These are phyloP conservation scores for Procambarus clarkii DNA, from an alignment of 1,140 invertebrate genomes.

Conservation along the genomic window DNA sequence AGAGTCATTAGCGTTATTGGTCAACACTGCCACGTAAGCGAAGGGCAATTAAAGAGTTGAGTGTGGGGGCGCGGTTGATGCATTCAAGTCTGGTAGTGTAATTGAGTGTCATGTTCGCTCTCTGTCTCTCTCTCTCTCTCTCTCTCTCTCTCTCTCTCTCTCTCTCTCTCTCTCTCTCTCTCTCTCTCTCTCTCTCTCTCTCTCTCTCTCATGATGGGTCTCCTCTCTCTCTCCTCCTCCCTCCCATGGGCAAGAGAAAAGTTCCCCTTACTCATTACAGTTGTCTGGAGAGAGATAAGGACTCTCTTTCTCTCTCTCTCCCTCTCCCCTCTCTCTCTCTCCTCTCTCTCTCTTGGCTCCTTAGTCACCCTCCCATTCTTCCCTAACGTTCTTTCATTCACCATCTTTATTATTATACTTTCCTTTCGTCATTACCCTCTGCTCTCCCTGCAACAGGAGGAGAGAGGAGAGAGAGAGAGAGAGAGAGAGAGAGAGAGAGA, in stretches of 20 bases:
- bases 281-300: slow-evolving; percentile 45
- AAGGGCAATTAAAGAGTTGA: background rate
- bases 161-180: no score
- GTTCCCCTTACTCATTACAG: slow-evolving; percentile 44
- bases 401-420: no score
- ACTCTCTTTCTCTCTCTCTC: background rate
- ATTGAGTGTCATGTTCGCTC: slow-evolving; percentile 51
- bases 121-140: no score
- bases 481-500: no score
- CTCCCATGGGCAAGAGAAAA: slow-evolving; percentile 27
- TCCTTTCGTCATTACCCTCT: no score
- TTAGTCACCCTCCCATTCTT: no score
- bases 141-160: no score
- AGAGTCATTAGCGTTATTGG: slow-evolving; percentile 8
- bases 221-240: background rate
- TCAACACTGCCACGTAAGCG: background rate
- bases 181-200: no score
- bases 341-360: background rate
- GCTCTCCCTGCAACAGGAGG: no score
- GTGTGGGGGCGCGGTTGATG: slow-evolving; percentile 1
- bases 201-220: no score
- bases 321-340: background rate
- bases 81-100: slow-evolving; percentile 33
- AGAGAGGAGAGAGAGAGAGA: no score
- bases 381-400: no score